phyloP scores from a whole-genome alignment of 2,797 vertebrate genomes.

The Setipinna tenuifilis region DNA sequence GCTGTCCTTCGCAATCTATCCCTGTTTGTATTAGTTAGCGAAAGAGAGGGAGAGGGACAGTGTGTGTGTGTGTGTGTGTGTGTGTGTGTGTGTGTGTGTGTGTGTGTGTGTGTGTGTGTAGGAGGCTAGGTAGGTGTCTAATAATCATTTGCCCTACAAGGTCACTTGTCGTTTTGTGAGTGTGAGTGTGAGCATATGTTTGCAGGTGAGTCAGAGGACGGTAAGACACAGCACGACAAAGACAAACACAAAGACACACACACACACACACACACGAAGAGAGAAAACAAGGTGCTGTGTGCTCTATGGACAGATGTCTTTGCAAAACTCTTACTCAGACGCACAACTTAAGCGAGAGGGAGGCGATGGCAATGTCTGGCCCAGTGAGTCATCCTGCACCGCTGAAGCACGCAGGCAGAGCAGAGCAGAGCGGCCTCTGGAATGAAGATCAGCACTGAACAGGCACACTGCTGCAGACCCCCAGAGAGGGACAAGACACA shows the following conservation, averaged over 20 bases:
- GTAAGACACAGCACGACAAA: not conserved
- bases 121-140: conserved; percentile 2
- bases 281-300: not conserved
- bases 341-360: not conserved
- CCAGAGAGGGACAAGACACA: not conserved
- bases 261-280: not conserved
- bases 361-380: not conserved
- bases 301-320: not conserved
- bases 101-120: not conserved
- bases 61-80: too few relatives aligned
- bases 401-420: not conserved
- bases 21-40: not conserved
- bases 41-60: not conserved
- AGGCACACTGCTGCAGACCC: not conserved
- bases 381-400: not conserved
- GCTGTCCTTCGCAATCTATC: not conserved
- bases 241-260: too few relatives aligned
- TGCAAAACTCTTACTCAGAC: not conserved
- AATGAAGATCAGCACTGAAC: not conserved
- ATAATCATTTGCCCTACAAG: not conserved
- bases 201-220: not conserved
- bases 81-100: not conserved
- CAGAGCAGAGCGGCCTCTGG: not conserved
- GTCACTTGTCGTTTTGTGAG: conserved; percentile 1
- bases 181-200: not conserved